Conservation (phyloP, 2,113 vertebrate species). For the Pterophyllum scalare region DNA sequence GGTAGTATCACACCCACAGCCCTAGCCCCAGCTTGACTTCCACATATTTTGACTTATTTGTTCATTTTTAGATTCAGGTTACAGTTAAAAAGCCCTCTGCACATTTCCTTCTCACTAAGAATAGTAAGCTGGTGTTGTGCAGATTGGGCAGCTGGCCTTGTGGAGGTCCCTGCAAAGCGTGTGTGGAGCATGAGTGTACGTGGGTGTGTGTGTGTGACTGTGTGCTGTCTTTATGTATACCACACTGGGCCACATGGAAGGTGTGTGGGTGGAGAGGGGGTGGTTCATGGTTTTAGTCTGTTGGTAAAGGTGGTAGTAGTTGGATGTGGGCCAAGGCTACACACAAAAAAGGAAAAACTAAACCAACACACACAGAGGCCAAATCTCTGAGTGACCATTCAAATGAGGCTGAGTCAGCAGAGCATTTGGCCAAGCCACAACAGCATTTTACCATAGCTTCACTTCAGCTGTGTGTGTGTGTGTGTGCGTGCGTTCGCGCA, state of each 20-base stretch:
- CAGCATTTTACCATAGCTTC: constrained; percentile 54
- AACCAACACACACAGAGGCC: constrained; percentile 24
- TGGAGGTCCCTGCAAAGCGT: constrained; percentile 35
- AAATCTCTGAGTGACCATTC: constrained; percentile 69
- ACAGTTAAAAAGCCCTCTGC: background rate
- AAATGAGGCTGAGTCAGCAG: constrained; percentile 72
- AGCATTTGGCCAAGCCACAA: constrained; percentile 50
- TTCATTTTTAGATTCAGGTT: background rate
- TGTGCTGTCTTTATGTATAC: constrained; percentile 7
- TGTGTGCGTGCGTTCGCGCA: background rate
- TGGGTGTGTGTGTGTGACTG: constrained; percentile 5
- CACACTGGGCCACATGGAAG: constrained; percentile 20
- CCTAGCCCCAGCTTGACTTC: background rate
- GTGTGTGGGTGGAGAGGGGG: background rate
- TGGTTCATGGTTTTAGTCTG: constrained; percentile 55
- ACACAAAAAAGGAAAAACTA: constrained; percentile 28
- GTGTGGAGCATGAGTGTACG: background rate
- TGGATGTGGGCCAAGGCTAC: constrained; percentile 69
- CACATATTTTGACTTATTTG: background rate
- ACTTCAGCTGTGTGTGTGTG: constrained; percentile 31
- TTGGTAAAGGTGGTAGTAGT: constrained; percentile 60
- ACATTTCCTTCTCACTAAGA: constrained; percentile 49
- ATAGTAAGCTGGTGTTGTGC: constrained; percentile 38
- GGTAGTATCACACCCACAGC: background rate
- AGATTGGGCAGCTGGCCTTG: constrained; percentile 48